phyloP scores from a whole-genome alignment of 2,113 vertebrate genomes.

The Oreotragus oreotragus region DNA sequence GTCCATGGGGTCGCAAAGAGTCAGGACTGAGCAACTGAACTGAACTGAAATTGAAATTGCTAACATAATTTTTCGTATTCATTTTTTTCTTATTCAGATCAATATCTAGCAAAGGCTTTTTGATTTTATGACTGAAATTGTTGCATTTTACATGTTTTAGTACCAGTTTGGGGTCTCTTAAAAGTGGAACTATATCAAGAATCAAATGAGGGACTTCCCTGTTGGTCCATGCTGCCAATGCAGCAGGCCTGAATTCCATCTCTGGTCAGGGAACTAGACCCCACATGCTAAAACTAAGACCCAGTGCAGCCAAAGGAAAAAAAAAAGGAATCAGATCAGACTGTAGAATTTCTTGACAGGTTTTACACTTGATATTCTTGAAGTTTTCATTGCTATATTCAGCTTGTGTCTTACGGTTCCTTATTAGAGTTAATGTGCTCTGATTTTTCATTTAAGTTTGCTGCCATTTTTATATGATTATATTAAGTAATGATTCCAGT shows the following conservation, averaged over 20 bases:
- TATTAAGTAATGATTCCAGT: neutral
- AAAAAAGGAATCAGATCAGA: neutral
- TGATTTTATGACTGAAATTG: constrained; percentile 5
- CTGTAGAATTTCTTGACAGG: neutral
- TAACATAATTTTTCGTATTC: neutral
- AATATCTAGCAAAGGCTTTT: neutral
- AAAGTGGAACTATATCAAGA: neutral
- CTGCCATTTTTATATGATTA: neutral
- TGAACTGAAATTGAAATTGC: neutral
- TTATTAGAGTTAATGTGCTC: neutral
- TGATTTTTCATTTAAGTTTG: constrained; percentile 10
- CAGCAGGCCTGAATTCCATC: neutral
- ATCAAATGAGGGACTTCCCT: neutral
- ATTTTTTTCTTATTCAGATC: neutral
- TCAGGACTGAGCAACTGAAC: neutral
- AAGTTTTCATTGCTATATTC: neutral
- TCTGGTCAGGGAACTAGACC: neutral
- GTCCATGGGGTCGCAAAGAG: neutral
- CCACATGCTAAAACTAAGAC: neutral
- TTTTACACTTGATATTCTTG: neutral
- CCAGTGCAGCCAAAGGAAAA: neutral
- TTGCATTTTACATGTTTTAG: constrained; percentile 9
- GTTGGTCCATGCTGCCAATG: neutral
- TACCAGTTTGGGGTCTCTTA: neutral
- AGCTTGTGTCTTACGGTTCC: neutral